Conservation (phyloP, 2,888 invertebrate species). For the Drosophila villosipedis region DNA sequence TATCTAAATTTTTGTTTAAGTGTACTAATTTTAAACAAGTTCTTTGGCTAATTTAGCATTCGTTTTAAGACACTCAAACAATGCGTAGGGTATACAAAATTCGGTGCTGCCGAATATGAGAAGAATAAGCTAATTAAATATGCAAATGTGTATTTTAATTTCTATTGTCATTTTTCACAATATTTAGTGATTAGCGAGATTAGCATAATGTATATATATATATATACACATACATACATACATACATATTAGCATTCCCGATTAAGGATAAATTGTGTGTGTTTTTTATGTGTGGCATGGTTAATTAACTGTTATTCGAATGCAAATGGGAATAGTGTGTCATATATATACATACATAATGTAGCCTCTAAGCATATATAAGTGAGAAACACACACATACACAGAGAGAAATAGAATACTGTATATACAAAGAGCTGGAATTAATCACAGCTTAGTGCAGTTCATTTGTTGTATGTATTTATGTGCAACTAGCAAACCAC, state of each 20-base stretch:
- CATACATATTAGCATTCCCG: conserved; percentile 44
- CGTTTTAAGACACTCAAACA: not conserved
- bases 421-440: conserved; percentile 21
- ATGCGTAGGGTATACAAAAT: conserved; percentile 36
- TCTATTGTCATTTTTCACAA: conserved; percentile 17
- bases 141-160: conserved; percentile 5
- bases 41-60: not conserved
- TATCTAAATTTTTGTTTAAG: not conserved
- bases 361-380: conserved; percentile 12
- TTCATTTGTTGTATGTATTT: conserved; percentile 10
- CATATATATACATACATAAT: conserved; percentile 32
- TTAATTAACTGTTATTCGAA: conserved; percentile 14
- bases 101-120: conserved; percentile 18
- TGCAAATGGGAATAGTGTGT: conserved; percentile 37
- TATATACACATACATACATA: conserved; percentile 7
- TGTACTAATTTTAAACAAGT: not conserved
- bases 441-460: conserved; percentile 28
- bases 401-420: not conserved
- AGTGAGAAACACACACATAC: conserved; percentile 13
- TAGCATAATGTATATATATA: not conserved
- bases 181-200: conserved; percentile 38
- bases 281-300: conserved; percentile 2
- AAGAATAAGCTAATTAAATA: conserved; percentile 5
- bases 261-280: conserved; percentile 23
- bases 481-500: conserved; percentile 8